phyloP scores from a whole-genome alignment of 2,797 vertebrate species.

The Melanotaenia trifasciata region DNA sequence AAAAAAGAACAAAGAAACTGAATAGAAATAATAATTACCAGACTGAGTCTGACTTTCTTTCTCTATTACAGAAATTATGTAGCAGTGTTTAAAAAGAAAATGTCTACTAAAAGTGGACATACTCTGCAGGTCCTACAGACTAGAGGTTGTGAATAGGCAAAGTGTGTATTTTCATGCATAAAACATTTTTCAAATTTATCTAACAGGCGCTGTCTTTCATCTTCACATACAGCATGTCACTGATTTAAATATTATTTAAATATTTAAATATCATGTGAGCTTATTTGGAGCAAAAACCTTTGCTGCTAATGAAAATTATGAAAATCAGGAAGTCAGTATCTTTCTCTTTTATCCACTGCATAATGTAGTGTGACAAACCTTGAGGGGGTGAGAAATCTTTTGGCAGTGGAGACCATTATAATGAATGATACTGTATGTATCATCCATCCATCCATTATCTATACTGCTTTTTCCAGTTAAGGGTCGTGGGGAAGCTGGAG shows the following conservation, averaged over 20 bases:
- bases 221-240: neutral
- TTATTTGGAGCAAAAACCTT: neutral
- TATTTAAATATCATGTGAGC: neutral
- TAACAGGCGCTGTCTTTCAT: neutral
- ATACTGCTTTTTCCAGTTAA: too few species aligned
- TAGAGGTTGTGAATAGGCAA: neutral
- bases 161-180: neutral
- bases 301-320: neutral
- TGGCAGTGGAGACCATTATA: neutral
- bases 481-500: too few species aligned
- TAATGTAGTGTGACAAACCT: neutral
- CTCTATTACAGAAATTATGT: neutral
- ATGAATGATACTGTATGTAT: too few species aligned
- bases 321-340: neutral
- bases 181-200: neutral
- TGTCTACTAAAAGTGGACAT: neutral
- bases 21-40: neutral
- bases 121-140: neutral
- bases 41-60: neutral
- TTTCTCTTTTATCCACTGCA: neutral
- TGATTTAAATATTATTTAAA: constrained; percentile 2
- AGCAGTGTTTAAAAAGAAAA: neutral
- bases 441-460: too few species aligned
- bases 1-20: neutral
- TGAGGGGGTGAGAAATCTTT: neutral